A percentile compares a stretch with the other conserved stretches of the same genome.
These are phyloP conservation scores for Phrynosoma platyrhinos DNA, from an alignment of 2,113 vertebrate species.

Conservation along the genomic window DNA sequence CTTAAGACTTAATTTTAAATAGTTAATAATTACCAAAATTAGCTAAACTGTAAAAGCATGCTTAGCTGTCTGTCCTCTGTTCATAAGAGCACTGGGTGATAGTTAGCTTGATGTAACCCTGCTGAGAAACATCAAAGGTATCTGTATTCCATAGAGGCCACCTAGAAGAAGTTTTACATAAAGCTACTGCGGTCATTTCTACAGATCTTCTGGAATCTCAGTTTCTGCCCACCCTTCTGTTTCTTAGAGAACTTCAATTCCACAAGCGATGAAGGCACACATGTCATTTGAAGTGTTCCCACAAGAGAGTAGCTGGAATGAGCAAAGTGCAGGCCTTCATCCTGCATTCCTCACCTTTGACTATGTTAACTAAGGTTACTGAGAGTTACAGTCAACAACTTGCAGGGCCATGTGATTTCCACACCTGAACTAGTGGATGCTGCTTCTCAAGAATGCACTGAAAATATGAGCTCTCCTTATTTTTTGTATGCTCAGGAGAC, in stretches of 20 bases:
- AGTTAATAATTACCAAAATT: too few species aligned
- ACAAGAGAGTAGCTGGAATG: too few species aligned
- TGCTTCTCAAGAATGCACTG: background rate
- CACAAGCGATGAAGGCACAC: background rate
- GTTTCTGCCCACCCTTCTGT: background rate
- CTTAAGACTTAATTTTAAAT: too few species aligned
- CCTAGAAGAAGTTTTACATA: background rate
- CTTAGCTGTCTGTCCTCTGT: too few species aligned
- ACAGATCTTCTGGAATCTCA: background rate
- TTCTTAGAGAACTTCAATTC: background rate
- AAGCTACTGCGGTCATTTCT: background rate
- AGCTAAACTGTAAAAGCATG: too few species aligned
- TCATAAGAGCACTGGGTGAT: too few species aligned
- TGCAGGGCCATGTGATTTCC: background rate
- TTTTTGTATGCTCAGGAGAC: background rate
- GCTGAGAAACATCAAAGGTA: background rate
- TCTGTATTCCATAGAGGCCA: background rate
- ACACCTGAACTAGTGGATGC: background rate
- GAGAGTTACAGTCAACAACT: too few species aligned
- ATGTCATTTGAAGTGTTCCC: background rate
- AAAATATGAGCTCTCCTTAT: background rate
- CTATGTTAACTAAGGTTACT: too few species aligned
- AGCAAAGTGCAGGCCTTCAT: too few species aligned
- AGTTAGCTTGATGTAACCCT: background rate
- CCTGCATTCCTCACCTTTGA: too few species aligned